phyloP scores from a whole-genome alignment of 2,888 invertebrate genomes.

The Phrixothrix hirtus region DNA sequence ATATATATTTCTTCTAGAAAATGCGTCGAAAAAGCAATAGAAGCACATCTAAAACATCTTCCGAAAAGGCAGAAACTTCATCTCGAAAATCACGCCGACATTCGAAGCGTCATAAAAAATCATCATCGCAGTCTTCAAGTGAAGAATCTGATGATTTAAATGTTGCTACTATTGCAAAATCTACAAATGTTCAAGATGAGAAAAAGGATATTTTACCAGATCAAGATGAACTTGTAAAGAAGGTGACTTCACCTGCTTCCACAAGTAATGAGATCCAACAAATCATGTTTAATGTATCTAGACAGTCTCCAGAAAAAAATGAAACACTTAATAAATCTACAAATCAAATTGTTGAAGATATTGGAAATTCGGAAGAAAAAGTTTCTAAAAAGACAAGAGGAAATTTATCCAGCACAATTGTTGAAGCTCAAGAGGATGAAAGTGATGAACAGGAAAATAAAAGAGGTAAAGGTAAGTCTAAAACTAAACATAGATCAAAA shows the following conservation, averaged over 20 bases:
- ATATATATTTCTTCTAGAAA: too few species aligned
- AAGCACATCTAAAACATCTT: conserved; percentile 68
- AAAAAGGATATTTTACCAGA: conserved; percentile 40
- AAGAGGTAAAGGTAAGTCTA: conserved; percentile 57
- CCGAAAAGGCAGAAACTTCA: conserved; percentile 61
- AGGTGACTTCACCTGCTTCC: conserved; percentile 59
- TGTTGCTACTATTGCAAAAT: conserved; percentile 13
- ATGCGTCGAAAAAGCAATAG: conserved; percentile 79
- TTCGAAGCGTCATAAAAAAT: conserved; percentile 56
- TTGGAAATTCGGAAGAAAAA: conserved; percentile 58
- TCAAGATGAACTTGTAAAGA: conserved; percentile 55
- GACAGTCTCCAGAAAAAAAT: conserved; percentile 61
- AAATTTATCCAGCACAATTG: conserved; percentile 40
- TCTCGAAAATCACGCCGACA: conserved; percentile 55
- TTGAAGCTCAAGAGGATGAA: conserved; percentile 27
- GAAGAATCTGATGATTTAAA: conserved; percentile 42
- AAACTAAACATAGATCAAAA: conserved; percentile 54
- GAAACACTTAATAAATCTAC: conserved; percentile 60
- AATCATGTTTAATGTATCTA: conserved; percentile 66
- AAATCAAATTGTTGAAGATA: conserved; percentile 59
- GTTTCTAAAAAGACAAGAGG: conserved; percentile 54
- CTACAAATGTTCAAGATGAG: conserved; percentile 8
- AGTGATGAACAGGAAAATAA: conserved; percentile 48
- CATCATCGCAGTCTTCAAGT: conserved; percentile 52
- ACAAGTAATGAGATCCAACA: conserved; percentile 66